phyloP scores from a whole-genome alignment of 2,888 invertebrate species.

The Luperina testacea region DNA sequence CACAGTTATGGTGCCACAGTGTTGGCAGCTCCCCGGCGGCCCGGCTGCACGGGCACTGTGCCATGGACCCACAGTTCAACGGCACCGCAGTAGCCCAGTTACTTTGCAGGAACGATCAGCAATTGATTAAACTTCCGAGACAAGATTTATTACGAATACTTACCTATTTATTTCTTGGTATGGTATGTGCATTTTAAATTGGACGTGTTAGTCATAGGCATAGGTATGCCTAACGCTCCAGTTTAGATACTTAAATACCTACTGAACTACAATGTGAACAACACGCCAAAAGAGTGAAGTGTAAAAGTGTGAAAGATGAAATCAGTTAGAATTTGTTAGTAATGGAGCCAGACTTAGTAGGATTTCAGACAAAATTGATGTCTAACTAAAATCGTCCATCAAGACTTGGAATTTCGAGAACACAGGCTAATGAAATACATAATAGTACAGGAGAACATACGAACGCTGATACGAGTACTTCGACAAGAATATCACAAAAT shows the following conservation, averaged over 20 bases:
- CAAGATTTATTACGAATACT: slow-evolving; percentile 66
- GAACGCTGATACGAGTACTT: not conserved
- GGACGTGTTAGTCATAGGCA: slow-evolving; percentile 34
- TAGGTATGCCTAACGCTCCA: slow-evolving; percentile 13
- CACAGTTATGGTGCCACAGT: slow-evolving; percentile 62
- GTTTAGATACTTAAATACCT: slow-evolving; percentile 7
- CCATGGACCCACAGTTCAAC: slow-evolving; percentile 74
- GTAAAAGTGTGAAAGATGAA: not conserved
- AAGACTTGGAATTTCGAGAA: not conserved
- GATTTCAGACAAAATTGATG: not conserved
- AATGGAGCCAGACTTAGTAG: not conserved
- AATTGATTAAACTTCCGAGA: slow-evolving; percentile 72
- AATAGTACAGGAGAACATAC: slow-evolving; percentile 11
- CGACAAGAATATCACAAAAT: slow-evolving; percentile 11
- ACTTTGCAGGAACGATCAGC: slow-evolving; percentile 56
- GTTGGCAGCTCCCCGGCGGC: slow-evolving; percentile 51
- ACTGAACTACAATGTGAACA: not conserved
- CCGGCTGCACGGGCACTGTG: slow-evolving; percentile 75
- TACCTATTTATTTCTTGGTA: slow-evolving; percentile 56
- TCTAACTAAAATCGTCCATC: not conserved
- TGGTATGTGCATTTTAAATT: slow-evolving; percentile 56
- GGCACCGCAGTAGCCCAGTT: slow-evolving; percentile 65
- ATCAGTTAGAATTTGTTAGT: not conserved
- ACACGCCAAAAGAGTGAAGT: too few relatives aligned
- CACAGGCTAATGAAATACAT: not conserved